Conservation (phyloP, 2,888 invertebrate species). For the Caenorhabditis sp. region DNA sequence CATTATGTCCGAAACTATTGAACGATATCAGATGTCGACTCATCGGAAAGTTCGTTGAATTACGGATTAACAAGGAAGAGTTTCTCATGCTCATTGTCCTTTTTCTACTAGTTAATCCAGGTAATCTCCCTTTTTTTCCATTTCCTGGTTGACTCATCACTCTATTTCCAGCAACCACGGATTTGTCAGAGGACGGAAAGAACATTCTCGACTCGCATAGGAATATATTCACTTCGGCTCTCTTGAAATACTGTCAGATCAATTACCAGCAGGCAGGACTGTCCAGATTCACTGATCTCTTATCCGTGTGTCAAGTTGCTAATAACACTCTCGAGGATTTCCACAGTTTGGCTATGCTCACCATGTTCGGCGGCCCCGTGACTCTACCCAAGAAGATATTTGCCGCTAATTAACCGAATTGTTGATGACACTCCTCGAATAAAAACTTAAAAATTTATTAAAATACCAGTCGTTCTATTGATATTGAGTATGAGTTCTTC, state of each 20-base stretch:
- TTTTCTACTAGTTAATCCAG: background rate
- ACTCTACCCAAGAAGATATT: background rate
- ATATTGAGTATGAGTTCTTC: no score
- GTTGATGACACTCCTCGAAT: no score
- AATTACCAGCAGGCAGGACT: background rate
- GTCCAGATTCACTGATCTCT: background rate
- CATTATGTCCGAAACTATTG: background rate
- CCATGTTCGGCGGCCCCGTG: background rate
- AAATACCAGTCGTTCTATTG: no score
- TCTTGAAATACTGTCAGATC: slow-evolving; percentile 1
- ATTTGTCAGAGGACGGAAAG: background rate
- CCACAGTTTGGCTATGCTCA: background rate
- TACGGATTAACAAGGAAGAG: slow-evolving; percentile 2
- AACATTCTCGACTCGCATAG: background rate
- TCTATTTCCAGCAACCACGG: background rate
- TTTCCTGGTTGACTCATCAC: no score
- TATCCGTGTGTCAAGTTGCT: background rate
- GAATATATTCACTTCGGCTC: background rate
- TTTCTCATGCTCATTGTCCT: background rate
- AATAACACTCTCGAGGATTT: background rate
- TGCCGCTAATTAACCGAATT: background rate
- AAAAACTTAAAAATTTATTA: no score
- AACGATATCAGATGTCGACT: background rate
- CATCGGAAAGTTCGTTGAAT: background rate
- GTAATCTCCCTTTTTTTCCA: background rate